Percentiles rank a stretch among this genome's conserved stretches.
Conservation (phyloP, 2,888 invertebrate species). For the Blastobasis lacticolella region DNA sequence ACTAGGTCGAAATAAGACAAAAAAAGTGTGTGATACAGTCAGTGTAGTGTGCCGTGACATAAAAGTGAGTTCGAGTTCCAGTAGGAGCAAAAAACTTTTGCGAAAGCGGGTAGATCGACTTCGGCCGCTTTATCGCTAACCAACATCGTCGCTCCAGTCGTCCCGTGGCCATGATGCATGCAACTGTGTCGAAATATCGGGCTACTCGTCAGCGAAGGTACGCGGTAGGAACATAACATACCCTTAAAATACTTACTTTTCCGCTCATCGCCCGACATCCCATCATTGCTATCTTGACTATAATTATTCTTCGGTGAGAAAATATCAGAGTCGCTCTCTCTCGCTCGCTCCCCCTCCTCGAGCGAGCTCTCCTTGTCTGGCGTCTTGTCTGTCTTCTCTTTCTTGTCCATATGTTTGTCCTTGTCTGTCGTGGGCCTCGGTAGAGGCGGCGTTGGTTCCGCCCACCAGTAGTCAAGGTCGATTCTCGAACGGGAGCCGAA, state of each 20-base stretch:
- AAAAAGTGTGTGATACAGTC: too few relatives aligned
- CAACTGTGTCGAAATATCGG: too few relatives aligned
- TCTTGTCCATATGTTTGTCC: slow-evolving; percentile 23
- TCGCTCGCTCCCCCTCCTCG: slow-evolving; percentile 40
- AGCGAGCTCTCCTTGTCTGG: slow-evolving; percentile 41
- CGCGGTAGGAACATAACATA: too few relatives aligned
- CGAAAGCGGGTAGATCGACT: too few relatives aligned
- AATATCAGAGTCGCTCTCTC: slow-evolving; percentile 49
- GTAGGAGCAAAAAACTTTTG: too few relatives aligned
- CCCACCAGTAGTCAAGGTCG: slow-evolving; percentile 87
- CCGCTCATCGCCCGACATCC: slow-evolving; percentile 60
- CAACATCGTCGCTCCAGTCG: too few relatives aligned
- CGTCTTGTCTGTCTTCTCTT: slow-evolving; percentile 30
- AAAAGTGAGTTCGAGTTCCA: too few relatives aligned
- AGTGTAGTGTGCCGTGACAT: too few relatives aligned
- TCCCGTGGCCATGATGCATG: too few relatives aligned
- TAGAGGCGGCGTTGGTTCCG: slow-evolving; percentile 63
- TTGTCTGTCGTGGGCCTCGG: slow-evolving; percentile 23
- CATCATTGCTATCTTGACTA: slow-evolving; percentile 65
- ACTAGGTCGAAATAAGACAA: too few relatives aligned
- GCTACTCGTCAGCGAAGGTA: too few relatives aligned
- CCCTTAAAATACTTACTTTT: slow-evolving; percentile 55
- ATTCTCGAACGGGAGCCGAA: slow-evolving; percentile 84
- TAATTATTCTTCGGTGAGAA: slow-evolving; percentile 56
- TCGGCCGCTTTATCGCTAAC: too few relatives aligned